Percentiles rank a stretch among this genome's conserved stretches.
Conservation (phyloP, 2,113 vertebrate genomes). For the Tor tambroides region DNA sequence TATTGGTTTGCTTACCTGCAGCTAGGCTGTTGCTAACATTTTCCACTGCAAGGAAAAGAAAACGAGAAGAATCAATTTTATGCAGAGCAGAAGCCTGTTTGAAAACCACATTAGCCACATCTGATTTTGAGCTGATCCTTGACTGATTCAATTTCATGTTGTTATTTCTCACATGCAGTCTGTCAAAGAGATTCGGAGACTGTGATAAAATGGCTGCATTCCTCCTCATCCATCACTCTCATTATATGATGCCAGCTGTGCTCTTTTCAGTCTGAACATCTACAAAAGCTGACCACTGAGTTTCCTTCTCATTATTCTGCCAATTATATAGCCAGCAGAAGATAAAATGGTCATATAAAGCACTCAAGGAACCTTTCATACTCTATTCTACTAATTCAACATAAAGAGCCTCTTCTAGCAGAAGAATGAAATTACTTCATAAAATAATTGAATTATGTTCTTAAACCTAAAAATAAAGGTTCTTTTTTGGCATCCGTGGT, state of each 20-base stretch:
- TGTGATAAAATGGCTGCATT: background rate
- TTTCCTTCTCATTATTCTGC: constrained; percentile 9
- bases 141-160: constrained; percentile 24
- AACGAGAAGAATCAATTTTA: constrained; percentile 6
- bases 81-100: background rate
- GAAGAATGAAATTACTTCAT: background rate
- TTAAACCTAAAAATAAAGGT: background rate
- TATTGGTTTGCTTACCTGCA: constrained; percentile 71
- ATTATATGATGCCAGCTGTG: background rate
- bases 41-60: constrained; percentile 74
- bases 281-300: background rate
- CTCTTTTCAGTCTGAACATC: background rate
- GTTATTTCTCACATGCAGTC: constrained; percentile 1
- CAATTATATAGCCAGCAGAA: background rate
- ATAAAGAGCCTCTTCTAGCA: background rate
- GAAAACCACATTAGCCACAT: constrained; percentile 3
- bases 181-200: background rate
- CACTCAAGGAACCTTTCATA: background rate
- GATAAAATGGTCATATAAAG: background rate
- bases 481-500: too few relatives aligned
- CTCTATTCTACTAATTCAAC: background rate
- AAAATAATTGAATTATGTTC: background rate
- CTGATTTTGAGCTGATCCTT: background rate
- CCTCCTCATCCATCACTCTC: background rate
- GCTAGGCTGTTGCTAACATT: constrained; percentile 76